Evolutionary conservation across 2,888 invertebrate genomes (phyloP), one percentile per base, ranked within the genome.

Genomic region (Ditula angustiorana): DNA sequence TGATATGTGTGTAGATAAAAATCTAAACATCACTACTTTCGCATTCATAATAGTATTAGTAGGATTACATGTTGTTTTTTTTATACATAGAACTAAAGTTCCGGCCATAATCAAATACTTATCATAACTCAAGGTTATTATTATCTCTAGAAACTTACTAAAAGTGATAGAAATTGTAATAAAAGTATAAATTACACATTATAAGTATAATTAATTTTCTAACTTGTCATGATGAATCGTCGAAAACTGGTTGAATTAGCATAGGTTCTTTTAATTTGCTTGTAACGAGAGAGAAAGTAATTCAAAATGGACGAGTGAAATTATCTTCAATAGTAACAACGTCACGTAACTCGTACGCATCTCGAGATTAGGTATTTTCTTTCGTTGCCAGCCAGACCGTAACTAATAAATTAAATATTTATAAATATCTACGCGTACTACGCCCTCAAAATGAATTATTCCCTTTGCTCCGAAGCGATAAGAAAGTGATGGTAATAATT

Each of bases 261-360:
- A 53, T 53, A 59, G 52, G 8, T 46, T 58, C 23, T 46, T 53
- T 64, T 46, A 55, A 59, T 64, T 64, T 33, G n/a, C 52, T 53
- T 47, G 37, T 59, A 37, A 46, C 53, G 64, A 64, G 53, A 46
- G 58, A 64, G 64, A 64, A 64, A 64, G 64, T 64, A 52, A 16
- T 33, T 21, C 28, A 44, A 52, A 64, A 64, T 53, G 35, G 28
- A 35, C 52, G 13, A 59, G 64, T 64, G 64, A 64, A 64, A 64
- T 59, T 64, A 30, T 53, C 46, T 53, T 37, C 21, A 28, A 37
- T 37, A 21, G 58, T 44, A 50, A 26, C 21, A 33, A 28, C 44
- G 47, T 56, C 56, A 56, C 56, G 49, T 62, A 53, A 53, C 61
- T n/a, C 23, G 23, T 21, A n/a, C 16, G 50, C 26, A 56, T 57